Evolutionary conservation across 2,113 vertebrate genomes (phyloP).

Genomic region (Catharus bicknelli): DNA sequence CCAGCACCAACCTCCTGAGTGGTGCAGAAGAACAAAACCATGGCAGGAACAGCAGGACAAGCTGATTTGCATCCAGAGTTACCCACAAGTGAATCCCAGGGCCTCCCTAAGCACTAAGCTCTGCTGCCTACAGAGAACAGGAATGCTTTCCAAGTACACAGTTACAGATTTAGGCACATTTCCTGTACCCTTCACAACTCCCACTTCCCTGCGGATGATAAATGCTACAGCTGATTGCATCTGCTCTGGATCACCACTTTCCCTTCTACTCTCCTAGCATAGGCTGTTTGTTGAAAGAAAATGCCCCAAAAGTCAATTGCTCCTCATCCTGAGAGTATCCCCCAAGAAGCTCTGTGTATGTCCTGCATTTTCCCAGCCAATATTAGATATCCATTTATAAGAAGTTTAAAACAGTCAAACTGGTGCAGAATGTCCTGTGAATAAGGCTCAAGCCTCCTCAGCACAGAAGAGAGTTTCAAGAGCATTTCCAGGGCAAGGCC

Average conservation of each 20-base stretch:
- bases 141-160: background rate
- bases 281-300: background rate
- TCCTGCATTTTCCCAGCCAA: background rate
- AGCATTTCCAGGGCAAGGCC: background rate
- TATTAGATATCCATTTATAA: background rate
- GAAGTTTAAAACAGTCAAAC: background rate
- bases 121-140: background rate
- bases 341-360: background rate
- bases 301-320: background rate
- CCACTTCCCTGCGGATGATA: background rate
- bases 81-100: background rate
- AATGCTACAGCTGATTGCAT: background rate
- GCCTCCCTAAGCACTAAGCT: background rate
- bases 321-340: background rate
- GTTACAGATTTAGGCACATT: background rate
- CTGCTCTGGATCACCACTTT: background rate
- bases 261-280: background rate
- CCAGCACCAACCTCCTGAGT: background rate
- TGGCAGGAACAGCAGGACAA: background rate
- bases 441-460: background rate
- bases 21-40: background rate
- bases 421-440: background rate
- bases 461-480: background rate
- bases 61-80: background rate
- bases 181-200: conserved; percentile 18